phyloP scores from a whole-genome alignment of 1,140 invertebrate genomes.

The Vanessa atalanta region DNA sequence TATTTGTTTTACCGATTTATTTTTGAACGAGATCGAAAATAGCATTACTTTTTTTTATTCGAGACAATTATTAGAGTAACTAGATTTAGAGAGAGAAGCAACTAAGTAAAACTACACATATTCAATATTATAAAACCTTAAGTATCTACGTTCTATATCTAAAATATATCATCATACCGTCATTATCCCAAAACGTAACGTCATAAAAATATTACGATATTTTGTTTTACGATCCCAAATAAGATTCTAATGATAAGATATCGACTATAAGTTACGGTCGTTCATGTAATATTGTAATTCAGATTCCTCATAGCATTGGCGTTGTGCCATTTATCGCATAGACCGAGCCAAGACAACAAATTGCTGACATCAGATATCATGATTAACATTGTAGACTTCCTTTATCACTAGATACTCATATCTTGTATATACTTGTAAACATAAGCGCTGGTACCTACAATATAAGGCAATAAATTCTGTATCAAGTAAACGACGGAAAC shows the following conservation, averaged over 20 bases:
- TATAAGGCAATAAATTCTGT: background rate
- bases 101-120: no score
- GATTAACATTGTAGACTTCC: conserved; percentile 38
- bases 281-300: conserved; percentile 27
- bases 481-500: background rate
- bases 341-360: conserved; percentile 30
- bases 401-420: conserved; percentile 2
- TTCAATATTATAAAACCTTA: no score
- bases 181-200: background rate
- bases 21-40: no score
- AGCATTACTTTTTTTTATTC: no score
- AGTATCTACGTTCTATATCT: no score
- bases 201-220: background rate
- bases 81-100: no score
- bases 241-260: conserved; percentile 16
- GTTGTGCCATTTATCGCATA: conserved; percentile 25
- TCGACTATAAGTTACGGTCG: conserved; percentile 10
- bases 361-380: conserved; percentile 37
- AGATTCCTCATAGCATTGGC: conserved; percentile 37
- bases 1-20: no score
- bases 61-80: no score
- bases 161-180: no score
- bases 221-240: background rate
- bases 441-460: background rate
- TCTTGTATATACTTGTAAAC: background rate